Conservation (phyloP, 1,140 invertebrate genomes). For the Heterodera carotae region DNA sequence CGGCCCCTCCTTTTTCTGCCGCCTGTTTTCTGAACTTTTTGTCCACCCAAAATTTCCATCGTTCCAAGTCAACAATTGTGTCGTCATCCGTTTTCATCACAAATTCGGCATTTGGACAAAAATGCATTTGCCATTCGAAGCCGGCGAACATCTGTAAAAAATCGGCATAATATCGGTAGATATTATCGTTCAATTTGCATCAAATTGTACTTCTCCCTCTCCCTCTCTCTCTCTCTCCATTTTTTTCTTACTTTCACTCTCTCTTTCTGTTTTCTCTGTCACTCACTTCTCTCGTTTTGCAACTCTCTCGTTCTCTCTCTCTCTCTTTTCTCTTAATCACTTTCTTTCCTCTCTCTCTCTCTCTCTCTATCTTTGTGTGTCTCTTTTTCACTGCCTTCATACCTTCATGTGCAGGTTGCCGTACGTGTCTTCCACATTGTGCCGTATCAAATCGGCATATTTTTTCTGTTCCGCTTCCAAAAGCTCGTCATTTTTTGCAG, state of each 20-base stretch:
- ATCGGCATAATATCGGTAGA: no score
- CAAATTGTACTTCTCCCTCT: no score
- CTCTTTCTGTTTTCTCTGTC: no score
- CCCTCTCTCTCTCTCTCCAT: no score
- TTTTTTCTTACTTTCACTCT: no score
- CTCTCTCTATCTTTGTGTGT: no score
- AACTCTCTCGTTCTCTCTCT: no score
- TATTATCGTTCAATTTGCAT: no score
- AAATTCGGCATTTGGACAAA: conserved; percentile 22
- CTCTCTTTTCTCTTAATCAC: no score
- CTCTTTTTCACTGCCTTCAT: no score
- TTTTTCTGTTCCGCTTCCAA: not conserved
- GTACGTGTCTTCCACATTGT: not conserved
- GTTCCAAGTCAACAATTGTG: conserved; percentile 25
- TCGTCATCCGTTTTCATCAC: conserved; percentile 28
- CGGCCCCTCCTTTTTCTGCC: conserved; percentile 1
- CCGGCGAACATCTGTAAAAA: conserved; percentile 3
- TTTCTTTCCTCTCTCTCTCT: no score
- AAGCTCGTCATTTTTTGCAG: not conserved
- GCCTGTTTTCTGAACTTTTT: conserved; percentile 13
- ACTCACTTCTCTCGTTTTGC: no score
- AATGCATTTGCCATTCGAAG: conserved; percentile 19
- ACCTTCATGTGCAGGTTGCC: not conserved
- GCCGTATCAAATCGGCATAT: not conserved
- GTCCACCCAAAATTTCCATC: conserved; percentile 17